These are phyloP conservation scores for Mythimna impura DNA, from an alignment of 2,888 invertebrate species.

Conservation along the genomic window DNA sequence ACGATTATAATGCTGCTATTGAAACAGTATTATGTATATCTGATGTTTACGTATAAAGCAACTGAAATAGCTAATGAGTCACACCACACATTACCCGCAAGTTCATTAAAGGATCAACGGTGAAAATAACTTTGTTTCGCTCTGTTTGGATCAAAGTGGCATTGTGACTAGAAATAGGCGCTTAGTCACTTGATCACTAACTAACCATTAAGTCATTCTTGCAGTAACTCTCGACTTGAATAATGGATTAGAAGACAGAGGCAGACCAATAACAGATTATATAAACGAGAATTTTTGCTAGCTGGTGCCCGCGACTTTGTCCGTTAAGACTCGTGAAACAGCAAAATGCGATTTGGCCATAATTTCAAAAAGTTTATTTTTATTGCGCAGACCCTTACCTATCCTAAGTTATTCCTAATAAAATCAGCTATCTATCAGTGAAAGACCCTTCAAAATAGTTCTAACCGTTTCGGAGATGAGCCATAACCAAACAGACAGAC, in stretches of 20 bases:
- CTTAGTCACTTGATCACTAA: constrained; percentile 69
- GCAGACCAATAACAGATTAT: constrained; percentile 29
- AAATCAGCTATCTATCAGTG: too few relatives aligned
- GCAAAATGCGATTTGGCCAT: too few relatives aligned
- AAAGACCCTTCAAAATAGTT: too few relatives aligned
- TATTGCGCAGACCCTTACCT: too few relatives aligned
- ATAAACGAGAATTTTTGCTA: neutral
- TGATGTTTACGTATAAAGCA: constrained; percentile 73
- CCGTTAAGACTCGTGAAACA: too few relatives aligned
- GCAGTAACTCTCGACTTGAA: constrained; percentile 33
- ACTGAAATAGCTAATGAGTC: constrained; percentile 85
- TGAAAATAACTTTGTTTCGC: constrained; percentile 76
- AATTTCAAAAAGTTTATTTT: too few relatives aligned
- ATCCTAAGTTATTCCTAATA: too few relatives aligned
- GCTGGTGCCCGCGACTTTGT: too few relatives aligned
- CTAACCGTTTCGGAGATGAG: too few relatives aligned
- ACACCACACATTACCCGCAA: constrained; percentile 73
- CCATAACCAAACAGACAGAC: too few relatives aligned
- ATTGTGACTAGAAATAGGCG: constrained; percentile 71
- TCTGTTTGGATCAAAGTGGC: constrained; percentile 74
- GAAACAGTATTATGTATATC: constrained; percentile 29
- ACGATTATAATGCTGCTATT: constrained; percentile 13
- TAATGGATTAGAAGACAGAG: constrained; percentile 42
- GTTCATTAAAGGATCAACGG: constrained; percentile 72
- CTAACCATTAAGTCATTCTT: constrained; percentile 44